Evolutionary conservation across 2,113 vertebrate species (phyloP).

Genomic region (Xiphorhynchus elegans): DNA sequence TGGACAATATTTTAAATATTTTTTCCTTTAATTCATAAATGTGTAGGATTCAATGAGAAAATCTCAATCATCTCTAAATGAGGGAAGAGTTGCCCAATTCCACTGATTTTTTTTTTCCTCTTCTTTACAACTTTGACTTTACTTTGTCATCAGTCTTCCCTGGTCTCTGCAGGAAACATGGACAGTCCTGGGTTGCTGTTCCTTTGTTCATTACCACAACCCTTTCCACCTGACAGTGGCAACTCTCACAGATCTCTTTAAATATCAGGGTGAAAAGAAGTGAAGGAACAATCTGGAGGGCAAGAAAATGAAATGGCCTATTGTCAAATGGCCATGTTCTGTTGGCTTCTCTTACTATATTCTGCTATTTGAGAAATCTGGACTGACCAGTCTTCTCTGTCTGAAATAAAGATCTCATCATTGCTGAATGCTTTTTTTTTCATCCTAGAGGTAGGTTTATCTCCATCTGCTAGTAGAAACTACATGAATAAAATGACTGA

Average conservation of each 20-base stretch:
- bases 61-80: background rate
- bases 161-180: background rate
- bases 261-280: background rate
- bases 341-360: background rate
- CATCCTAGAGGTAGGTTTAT: background rate
- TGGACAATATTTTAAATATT: background rate
- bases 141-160: background rate
- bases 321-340: background rate
- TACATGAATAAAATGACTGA: background rate
- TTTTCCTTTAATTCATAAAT: background rate
- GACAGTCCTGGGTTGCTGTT: background rate
- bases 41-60: background rate
- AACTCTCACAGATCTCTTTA: background rate
- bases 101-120: background rate
- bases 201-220: background rate
- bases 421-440: background rate
- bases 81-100: background rate
- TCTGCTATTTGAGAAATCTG: background rate
- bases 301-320: background rate
- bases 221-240: background rate
- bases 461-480: background rate
- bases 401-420: background rate
- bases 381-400: background rate
- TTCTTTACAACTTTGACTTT: background rate
- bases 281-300: background rate